phyloP scores from a whole-genome alignment of 2,888 invertebrate species.

The Horisme vitalbata region DNA sequence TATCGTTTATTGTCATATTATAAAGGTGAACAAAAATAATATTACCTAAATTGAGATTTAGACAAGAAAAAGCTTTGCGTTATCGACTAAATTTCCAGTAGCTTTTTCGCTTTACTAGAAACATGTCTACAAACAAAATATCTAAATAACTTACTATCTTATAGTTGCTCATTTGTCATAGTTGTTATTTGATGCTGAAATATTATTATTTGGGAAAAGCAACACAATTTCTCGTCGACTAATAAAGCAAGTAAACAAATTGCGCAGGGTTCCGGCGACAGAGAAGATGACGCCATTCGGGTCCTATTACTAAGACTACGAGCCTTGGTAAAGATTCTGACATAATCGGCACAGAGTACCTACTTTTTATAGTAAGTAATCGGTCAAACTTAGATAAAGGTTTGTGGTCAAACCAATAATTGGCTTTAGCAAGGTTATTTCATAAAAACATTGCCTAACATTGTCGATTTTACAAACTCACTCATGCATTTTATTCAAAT shows the following conservation, averaged over 20 bases:
- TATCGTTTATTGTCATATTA: too few species aligned
- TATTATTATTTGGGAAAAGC: slow-evolving; percentile 4
- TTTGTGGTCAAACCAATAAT: slow-evolving; percentile 10
- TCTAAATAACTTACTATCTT: background rate
- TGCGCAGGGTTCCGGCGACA: slow-evolving; percentile 3
- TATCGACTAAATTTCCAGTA: background rate
- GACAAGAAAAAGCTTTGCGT: background rate
- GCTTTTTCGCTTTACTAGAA: background rate
- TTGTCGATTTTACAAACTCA: too few species aligned
- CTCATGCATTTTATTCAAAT: too few species aligned
- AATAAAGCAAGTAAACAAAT: slow-evolving; percentile 25
- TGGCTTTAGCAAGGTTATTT: slow-evolving; percentile 23
- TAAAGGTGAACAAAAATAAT: too few species aligned
- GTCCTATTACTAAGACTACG: slow-evolving; percentile 23
- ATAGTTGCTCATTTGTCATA: slow-evolving; percentile 4
- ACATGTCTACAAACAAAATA: background rate
- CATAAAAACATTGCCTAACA: background rate
- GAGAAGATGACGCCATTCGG: slow-evolving; percentile 2
- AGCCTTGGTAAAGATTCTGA: slow-evolving; percentile 33
- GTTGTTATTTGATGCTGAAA: slow-evolving; percentile 9
- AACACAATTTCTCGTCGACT: slow-evolving; percentile 16
- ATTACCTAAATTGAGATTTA: background rate
- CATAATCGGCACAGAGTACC: too few species aligned
- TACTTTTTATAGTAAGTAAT: too few species aligned
- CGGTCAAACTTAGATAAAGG: slow-evolving; percentile 27